phyloP scores from a whole-genome alignment of 2,888 invertebrate species.

The Trichopoda pennipes region DNA sequence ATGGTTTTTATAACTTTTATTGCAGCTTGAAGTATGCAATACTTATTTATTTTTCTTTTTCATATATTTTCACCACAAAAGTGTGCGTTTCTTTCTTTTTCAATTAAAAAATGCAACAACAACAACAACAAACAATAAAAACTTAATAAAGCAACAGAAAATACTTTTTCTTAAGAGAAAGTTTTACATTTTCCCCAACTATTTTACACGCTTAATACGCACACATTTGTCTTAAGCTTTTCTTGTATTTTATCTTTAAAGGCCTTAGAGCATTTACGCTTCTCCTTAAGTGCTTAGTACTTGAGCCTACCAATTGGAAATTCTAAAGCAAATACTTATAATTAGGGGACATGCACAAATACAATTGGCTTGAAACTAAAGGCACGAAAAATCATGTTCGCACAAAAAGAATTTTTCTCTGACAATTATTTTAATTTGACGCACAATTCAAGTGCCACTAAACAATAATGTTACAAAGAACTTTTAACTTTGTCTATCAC shows the following conservation, averaged over 20 bases:
- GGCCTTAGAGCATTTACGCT: slow-evolving; percentile 45
- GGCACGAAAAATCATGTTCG: slow-evolving; percentile 28
- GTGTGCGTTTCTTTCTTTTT: slow-evolving; percentile 41
- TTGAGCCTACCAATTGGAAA: slow-evolving; percentile 32
- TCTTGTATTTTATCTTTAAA: neutral
- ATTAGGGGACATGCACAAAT: neutral
- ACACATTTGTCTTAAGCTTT: neutral
- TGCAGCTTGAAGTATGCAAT: slow-evolving; percentile 60
- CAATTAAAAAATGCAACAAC: slow-evolving; percentile 26
- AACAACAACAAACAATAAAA: slow-evolving; percentile 7
- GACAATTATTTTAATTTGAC: slow-evolving; percentile 12
- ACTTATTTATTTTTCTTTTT: slow-evolving; percentile 35
- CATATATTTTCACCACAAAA: slow-evolving; percentile 3
- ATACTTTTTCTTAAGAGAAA: slow-evolving; percentile 48
- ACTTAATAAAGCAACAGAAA: slow-evolving; percentile 21
- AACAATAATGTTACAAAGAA: slow-evolving; percentile 28
- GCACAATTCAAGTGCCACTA: slow-evolving; percentile 36
- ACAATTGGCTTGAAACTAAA: slow-evolving; percentile 17
- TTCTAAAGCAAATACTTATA: slow-evolving; percentile 9
- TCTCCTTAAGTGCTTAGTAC: slow-evolving; percentile 16
- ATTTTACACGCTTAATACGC: slow-evolving; percentile 34
- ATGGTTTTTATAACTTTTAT: slow-evolving; percentile 42
- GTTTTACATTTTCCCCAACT: slow-evolving; percentile 47
- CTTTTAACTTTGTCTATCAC: neutral
- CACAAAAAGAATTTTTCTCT: slow-evolving; percentile 35